These are phyloP conservation scores for Spondyliosoma cantharus DNA, from an alignment of 2,797 vertebrate genomes.

Conservation along the genomic window DNA sequence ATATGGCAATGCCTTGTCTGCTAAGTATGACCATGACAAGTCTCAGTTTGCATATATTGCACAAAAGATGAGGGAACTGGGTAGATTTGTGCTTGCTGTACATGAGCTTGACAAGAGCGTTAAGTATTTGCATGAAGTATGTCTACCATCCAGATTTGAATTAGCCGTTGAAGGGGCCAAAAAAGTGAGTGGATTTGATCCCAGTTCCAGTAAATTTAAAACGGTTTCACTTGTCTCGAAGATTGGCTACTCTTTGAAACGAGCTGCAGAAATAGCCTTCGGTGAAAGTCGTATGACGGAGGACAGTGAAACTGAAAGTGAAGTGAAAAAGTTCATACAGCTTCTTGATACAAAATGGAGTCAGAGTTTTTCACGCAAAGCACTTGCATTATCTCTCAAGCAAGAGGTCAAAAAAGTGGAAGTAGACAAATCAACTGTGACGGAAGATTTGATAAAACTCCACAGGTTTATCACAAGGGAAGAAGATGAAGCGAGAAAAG, in stretches of 20 bases:
- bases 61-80: conserved; percentile 82
- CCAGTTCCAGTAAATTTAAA: conserved; percentile 76
- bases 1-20: conserved; percentile 77
- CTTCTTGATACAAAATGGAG: conserved; percentile 82
- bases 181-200: conserved; percentile 77
- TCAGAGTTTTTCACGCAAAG: conserved; percentile 73
- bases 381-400: conserved; percentile 56
- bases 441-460: conserved; percentile 79
- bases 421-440: conserved; percentile 75
- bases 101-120: conserved; percentile 77
- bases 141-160: conserved; percentile 76
- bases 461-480: conserved; percentile 72
- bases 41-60: conserved; percentile 82
- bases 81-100: conserved; percentile 77
- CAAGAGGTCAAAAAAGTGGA: conserved; percentile 72
- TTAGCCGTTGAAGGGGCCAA: conserved; percentile 80
- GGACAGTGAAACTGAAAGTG: conserved; percentile 73
- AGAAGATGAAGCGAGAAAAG: conserved; percentile 74
- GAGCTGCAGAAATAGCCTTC: conserved; percentile 81
- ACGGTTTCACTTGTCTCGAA: conserved; percentile 76
- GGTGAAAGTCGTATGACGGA: conserved; percentile 82
- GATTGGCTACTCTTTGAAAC: conserved; percentile 80
- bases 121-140: conserved; percentile 80
- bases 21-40: conserved; percentile 77
- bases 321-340: conserved; percentile 78